Percentiles rank a stretch among this genome's conserved stretches.
Conservation (phyloP, 2,888 invertebrate genomes). For the Acleris laterana region DNA sequence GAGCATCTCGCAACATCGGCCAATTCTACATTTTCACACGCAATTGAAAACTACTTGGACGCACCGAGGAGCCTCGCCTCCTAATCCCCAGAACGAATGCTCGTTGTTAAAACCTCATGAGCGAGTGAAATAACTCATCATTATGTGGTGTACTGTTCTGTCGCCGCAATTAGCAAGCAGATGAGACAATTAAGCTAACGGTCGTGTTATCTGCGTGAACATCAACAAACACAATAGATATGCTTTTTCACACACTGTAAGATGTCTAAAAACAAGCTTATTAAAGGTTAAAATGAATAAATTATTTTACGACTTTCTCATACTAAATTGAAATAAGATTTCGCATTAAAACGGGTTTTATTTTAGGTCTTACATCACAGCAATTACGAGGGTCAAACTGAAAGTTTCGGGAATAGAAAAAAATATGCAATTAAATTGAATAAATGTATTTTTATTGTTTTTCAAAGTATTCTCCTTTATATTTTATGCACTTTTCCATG, state of each 20-base stretch:
- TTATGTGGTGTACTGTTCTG: constrained; percentile 35
- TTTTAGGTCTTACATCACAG: too few relatives aligned
- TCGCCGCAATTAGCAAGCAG: constrained; percentile 34
- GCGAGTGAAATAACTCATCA: constrained; percentile 36
- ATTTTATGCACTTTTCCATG: too few relatives aligned
- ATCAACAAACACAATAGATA: constrained; percentile 20
- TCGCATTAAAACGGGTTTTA: neutral
- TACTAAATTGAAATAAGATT: neutral
- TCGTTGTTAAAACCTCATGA: constrained; percentile 47
- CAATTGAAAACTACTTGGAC: constrained; percentile 56
- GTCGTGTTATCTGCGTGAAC: constrained; percentile 5
- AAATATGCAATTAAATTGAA: too few relatives aligned
- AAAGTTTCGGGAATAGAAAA: too few relatives aligned
- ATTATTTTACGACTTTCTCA: neutral
- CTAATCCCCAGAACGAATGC: constrained; percentile 49
- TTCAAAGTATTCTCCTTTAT: too few relatives aligned
- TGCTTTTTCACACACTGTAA: constrained; percentile 18
- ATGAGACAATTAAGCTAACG: constrained; percentile 25
- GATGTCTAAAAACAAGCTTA: constrained; percentile 11
- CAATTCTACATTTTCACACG: constrained; percentile 71
- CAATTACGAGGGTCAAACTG: too few relatives aligned
- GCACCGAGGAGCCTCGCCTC: constrained; percentile 41
- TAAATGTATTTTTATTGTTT: too few relatives aligned
- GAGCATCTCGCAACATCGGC: constrained; percentile 49
- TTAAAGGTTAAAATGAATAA: constrained; percentile 1